These are phyloP conservation scores for Tetramorium simillimum DNA, from an alignment of 1,140 invertebrate genomes.

Conservation along the genomic window DNA sequence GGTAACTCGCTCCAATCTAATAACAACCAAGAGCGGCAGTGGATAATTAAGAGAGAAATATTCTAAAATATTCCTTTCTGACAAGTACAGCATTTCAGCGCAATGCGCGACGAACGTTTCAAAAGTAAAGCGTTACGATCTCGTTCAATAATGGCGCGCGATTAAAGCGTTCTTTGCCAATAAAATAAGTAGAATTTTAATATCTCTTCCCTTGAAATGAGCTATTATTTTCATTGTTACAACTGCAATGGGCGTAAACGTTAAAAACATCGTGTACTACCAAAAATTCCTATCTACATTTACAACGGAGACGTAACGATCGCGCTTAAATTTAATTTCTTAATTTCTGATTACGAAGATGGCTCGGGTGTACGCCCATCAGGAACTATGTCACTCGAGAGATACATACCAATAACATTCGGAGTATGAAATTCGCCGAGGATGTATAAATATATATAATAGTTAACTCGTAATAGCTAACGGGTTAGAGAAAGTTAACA, in stretches of 20 bases:
- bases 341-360: neutral
- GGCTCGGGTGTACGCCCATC: neutral
- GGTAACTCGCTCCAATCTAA: conserved; percentile 50
- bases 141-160: conserved; percentile 29
- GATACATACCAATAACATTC: neutral
- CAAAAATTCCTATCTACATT: neutral
- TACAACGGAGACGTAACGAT: neutral
- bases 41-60: conserved; percentile 49
- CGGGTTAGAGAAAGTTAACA: conserved; percentile 36
- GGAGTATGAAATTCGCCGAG: neutral
- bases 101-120: conserved; percentile 6
- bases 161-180: neutral
- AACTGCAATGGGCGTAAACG: neutral
- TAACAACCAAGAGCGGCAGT: conserved; percentile 42
- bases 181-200: conserved; percentile 5
- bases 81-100: conserved; percentile 17
- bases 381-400: neutral
- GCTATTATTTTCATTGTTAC: neutral
- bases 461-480: neutral
- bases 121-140: conserved; percentile 20
- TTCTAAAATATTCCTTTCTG: conserved; percentile 49
- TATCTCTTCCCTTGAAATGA: neutral
- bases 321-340: neutral
- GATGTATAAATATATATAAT: neutral
- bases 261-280: neutral